Base-by-base conservation (phyloP, 2,797 vertebrate genomes). In the Mallotus villosus region DNA sequence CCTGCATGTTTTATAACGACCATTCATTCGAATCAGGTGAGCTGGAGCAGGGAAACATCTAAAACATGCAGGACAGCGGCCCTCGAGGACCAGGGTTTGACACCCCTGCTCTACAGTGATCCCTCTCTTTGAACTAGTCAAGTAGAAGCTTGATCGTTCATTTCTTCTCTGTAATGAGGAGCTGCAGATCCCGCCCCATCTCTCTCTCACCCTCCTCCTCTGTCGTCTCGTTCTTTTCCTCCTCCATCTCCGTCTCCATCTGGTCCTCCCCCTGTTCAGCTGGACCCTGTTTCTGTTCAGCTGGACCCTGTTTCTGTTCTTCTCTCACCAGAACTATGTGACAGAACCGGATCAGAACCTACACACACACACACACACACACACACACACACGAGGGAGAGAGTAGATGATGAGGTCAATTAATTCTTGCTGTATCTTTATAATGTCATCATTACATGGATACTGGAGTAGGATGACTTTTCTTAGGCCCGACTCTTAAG, bases 341-440 rank as follows among this genome's bases (percentile, higher is more conserved):
- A 1, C 95, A 89, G 92, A 96, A 99, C 88, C 93, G 92, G 41
- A 94, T 93, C 90, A 99, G 93, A 55, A 94, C 90, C 97, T 99
- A 27, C 19, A 62, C 14, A 46, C 8, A 63, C 22, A 75, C 22
- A 67, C 12, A 59, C 59, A 12, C 14, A n/a, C n/a, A n/a, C n/a
- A 69, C 41, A 69, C n/a, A n/a, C 73, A 37, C 55, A 22, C 22
- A 63, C 41, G 11, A 32, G 58, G 22, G 12, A 46, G 41, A 46
- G 41, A 46, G 2, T n/a, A 60, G 41, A 46, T 46, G 11, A 46
- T 1, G 2, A 46, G 41, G 1, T 46, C 41, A 46, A 46, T 46
- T 12, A 2, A 14, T 46, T 12, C 12, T 12, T 46, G 41, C 11
- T 14, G 41, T 46, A 46, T 46, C 41, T 46, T 46, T 46, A 46